Base-by-base conservation (phyloP, 1,140 invertebrate species). In the Fopius arisanus region DNA sequence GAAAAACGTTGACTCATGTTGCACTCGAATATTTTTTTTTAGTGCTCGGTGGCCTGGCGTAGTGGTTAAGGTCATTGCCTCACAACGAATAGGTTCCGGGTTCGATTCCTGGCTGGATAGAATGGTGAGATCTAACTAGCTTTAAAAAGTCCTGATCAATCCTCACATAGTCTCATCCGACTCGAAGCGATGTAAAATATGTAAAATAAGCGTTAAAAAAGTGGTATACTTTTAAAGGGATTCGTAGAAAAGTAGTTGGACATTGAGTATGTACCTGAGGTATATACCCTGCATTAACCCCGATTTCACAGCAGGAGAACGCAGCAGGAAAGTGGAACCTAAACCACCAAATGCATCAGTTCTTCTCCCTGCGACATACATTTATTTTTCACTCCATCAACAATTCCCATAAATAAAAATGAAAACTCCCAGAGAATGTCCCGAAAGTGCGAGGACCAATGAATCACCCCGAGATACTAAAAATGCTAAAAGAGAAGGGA, bases 221-320 rank as follows among this genome's bases (percentile, higher is more conserved):
- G n/a, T n/a, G n/a, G n/a, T n/a, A n/a, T n/a, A n/a, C n/a, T 67
- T 59, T 33, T 37, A 33, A 71, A 67, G 59, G 43, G 4, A 14
- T 72, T 23, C 43, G 31, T 41, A 59, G 43, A 65, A 73, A 67
- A 73, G 71, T 73, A 65, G 43, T 73, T 26, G 63, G 67, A 73
- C 67, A 73, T 73, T 67, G 71, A 73, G 71, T 54, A 48, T 51
- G 40, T 66, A 21, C 28, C 33, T 29, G 16, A 37, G 29, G n/a
- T n/a, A n/a, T n/a, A n/a, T n/a, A n/a, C n/a, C n/a, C 43, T 19
- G 26, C 19, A 59, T 29, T 33, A 16, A 23, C 21, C 70, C 23
- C 54, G 21, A 10, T 59, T 23, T 59, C 54, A 54, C 70, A 66
- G 63, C 62, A 28, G 54, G 70, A 65, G 19, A 65, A 23, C 48